Evolutionary conservation across 2,888 invertebrate genomes (phyloP).

Genomic region (Microplitis deprimator): DNA sequence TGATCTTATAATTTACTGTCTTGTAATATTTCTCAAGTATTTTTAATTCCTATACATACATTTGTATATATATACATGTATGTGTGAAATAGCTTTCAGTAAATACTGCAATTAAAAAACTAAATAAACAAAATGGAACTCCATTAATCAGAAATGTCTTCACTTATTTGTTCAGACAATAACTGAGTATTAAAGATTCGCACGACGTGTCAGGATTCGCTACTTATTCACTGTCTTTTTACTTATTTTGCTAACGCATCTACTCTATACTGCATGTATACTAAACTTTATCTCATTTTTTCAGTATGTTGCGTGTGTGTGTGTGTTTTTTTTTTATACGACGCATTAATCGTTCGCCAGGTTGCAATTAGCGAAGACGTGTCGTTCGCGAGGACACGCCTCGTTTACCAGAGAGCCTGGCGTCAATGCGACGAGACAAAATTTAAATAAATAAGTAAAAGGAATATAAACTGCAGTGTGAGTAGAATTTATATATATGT

Average conservation of each 20-base stretch:
- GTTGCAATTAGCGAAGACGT: conserved; percentile 52
- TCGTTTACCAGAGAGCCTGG: conserved; percentile 44
- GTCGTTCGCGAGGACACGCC: conserved; percentile 50
- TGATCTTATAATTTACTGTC: neutral
- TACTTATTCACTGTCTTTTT: neutral
- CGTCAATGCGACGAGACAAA: conserved; percentile 43
- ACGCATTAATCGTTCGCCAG: conserved; percentile 50
- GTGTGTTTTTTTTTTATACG: conserved; percentile 15
- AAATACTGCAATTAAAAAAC: neutral
- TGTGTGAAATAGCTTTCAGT: neutral
- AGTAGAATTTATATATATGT: too few relatives aligned
- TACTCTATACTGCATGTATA: neutral
- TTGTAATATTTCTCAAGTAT: neutral
- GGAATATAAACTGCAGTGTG: conserved; percentile 4
- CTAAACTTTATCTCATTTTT: neutral
- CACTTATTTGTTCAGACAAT: conserved; percentile 20
- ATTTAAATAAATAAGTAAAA: conserved; percentile 38
- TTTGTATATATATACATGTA: neutral
- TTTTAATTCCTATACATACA: neutral
- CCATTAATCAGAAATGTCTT: conserved; percentile 22
- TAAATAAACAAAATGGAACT: neutral
- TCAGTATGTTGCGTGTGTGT: neutral
- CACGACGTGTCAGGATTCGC: conserved; percentile 8
- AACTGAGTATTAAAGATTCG: conserved; percentile 12
- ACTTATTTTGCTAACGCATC: neutral